Conservation (phyloP, 2,888 invertebrate genomes). For the Keiferia lycopersicella region DNA sequence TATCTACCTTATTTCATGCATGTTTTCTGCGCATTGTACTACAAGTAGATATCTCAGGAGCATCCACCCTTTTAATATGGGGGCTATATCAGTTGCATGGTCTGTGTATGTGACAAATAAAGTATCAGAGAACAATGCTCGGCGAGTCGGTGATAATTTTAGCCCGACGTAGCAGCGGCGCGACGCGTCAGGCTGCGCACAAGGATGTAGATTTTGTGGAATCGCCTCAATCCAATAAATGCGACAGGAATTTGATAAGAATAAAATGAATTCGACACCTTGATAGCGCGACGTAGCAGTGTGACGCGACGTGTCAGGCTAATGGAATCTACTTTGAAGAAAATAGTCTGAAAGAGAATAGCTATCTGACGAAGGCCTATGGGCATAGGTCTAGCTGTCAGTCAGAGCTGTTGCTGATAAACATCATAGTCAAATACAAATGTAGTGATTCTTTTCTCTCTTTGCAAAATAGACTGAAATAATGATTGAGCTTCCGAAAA, state of each 20-base stretch:
- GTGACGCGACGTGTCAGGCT: no score
- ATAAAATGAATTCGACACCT: no score
- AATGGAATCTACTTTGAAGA: no score
- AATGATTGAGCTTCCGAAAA: no score
- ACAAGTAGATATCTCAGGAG: not conserved
- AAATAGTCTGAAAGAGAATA: no score
- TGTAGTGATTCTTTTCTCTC: no score
- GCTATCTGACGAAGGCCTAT: no score
- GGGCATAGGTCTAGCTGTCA: no score
- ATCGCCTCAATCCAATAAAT: not conserved
- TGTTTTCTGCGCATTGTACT: not conserved
- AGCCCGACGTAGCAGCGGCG: constrained; percentile 63
- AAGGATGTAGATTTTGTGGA: constrained; percentile 16
- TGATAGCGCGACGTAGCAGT: no score
- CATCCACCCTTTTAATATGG: not conserved
- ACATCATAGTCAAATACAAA: no score
- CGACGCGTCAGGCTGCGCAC: constrained; percentile 53
- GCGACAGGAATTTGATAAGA: not conserved
- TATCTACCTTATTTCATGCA: not conserved
- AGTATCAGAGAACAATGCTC: constrained; percentile 77
- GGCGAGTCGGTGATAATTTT: constrained; percentile 77
- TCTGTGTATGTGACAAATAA: constrained; percentile 62
- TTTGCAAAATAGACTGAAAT: no score
- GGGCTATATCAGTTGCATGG: constrained; percentile 12
- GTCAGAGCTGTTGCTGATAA: no score